Evolutionary conservation across 2,888 invertebrate genomes (phyloP).

Genomic region (Encarsia formosa): DNA sequence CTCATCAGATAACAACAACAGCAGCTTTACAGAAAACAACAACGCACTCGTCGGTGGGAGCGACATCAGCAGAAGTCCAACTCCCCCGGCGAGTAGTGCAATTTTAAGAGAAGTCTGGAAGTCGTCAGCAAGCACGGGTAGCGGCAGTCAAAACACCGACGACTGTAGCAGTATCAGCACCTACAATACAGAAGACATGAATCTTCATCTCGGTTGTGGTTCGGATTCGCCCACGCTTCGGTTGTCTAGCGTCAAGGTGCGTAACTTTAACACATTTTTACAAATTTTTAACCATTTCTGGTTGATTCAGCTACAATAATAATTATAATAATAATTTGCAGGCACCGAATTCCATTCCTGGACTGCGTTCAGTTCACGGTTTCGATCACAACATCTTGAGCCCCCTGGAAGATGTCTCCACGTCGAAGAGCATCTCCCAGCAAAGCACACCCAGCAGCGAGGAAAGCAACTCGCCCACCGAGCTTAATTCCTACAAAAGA

Average conservation of each 20-base stretch:
- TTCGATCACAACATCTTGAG: slow-evolving; percentile 55
- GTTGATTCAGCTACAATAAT: no score
- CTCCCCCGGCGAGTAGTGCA: not conserved
- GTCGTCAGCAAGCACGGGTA: not conserved
- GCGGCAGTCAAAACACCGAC: slow-evolving; percentile 5
- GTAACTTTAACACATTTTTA: no score
- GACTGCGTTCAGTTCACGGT: slow-evolving; percentile 62
- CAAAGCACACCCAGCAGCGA: slow-evolving; percentile 69
- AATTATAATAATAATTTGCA: no score
- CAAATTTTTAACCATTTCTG: no score
- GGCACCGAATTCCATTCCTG: slow-evolving; percentile 66
- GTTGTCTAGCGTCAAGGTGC: slow-evolving; percentile 50
- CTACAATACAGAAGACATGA: slow-evolving; percentile 50
- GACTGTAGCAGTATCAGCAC: not conserved
- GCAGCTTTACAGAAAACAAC: slow-evolving; percentile 1
- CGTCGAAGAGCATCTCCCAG: slow-evolving; percentile 50
- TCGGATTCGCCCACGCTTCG: slow-evolving; percentile 52
- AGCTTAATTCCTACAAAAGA: slow-evolving; percentile 79
- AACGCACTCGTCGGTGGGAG: slow-evolving; percentile 1
- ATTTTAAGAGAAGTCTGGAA: not conserved
- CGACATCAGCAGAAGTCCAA: not conserved
- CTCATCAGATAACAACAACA: slow-evolving; percentile 13
- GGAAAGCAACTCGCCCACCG: slow-evolving; percentile 83
- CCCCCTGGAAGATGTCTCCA: slow-evolving; percentile 30
- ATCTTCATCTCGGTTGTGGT: slow-evolving; percentile 53